A percentile compares a stretch with the other conserved stretches of the same genome.
phyloP scores from a whole-genome alignment of 2,797 vertebrate genomes.

The Acipenser transmontanus region DNA sequence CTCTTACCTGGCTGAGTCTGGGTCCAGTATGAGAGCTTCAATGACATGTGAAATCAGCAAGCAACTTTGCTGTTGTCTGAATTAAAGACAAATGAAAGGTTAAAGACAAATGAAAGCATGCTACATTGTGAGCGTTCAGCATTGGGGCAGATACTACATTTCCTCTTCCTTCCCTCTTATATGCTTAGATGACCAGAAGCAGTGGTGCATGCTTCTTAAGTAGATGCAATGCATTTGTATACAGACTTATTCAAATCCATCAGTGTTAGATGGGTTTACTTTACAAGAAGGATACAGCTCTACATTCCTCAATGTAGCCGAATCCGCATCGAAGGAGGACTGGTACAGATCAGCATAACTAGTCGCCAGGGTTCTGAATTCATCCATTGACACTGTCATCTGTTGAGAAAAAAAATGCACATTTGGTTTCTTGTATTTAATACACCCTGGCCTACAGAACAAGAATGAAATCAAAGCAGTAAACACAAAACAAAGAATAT shows the following conservation, averaged over 20 bases:
- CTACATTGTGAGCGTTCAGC: too few relatives aligned
- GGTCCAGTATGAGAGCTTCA: constrained; percentile 91
- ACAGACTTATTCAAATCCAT: too few relatives aligned
- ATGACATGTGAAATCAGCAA: constrained; percentile 87
- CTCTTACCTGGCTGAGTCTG: constrained; percentile 81
- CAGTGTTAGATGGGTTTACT: too few relatives aligned
- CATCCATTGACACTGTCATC: constrained; percentile 97
- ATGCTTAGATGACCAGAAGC: too few relatives aligned
- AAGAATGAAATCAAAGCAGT: background rate
- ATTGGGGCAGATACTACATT: too few relatives aligned
- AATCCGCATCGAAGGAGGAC: constrained; percentile 92
- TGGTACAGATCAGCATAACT: constrained; percentile 89
- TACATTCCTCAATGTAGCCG: constrained; percentile 84
- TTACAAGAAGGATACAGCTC: constrained; percentile 83
- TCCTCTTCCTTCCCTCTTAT: too few relatives aligned
- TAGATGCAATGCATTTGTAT: too few relatives aligned
- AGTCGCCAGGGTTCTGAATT: constrained; percentile 80
- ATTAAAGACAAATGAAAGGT: constrained; percentile 13
- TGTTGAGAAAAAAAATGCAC: constrained; percentile 32
- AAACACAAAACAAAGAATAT: background rate
- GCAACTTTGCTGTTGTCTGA: constrained; percentile 94
- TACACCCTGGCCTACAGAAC: background rate
- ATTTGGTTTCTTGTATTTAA: background rate
- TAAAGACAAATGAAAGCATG: constrained; percentile 42
- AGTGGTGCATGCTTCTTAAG: too few relatives aligned